These are phyloP conservation scores for Caenorhabditis afra DNA, from an alignment of 2,888 invertebrate species.

Conservation along the genomic window DNA sequence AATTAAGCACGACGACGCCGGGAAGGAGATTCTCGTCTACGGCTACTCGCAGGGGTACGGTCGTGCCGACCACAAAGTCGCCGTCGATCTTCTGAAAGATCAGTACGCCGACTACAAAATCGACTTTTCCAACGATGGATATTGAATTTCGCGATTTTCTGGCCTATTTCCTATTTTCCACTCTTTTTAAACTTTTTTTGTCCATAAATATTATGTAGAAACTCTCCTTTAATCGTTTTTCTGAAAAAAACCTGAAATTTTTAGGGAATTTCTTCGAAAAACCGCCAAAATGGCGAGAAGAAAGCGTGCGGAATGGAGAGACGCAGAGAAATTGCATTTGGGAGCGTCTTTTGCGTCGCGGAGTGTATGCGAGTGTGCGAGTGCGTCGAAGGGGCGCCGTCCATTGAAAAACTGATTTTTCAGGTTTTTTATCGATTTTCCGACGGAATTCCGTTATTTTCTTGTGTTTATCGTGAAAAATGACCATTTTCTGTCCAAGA, in stretches of 20 bases:
- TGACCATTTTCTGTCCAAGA: background rate
- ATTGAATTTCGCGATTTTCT: slow-evolving; percentile 82
- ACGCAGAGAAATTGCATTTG: slow-evolving; percentile 15
- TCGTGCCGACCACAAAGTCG: slow-evolving; percentile 89
- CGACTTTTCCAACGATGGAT: slow-evolving; percentile 90
- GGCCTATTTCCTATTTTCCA: slow-evolving; percentile 4
- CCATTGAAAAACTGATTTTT: slow-evolving; percentile 35
- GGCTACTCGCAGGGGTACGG: slow-evolving; percentile 93
- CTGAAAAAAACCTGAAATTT: background rate
- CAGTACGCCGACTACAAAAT: slow-evolving; percentile 87
- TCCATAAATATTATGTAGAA: background rate
- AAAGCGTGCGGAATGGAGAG: slow-evolving; percentile 1
- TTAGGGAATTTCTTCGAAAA: background rate
- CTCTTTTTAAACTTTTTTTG: background rate
- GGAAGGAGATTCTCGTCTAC: slow-evolving; percentile 90
- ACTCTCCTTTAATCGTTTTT: background rate
- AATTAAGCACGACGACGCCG: slow-evolving; percentile 88
- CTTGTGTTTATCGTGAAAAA: background rate
- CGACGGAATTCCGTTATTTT: slow-evolving; percentile 22
- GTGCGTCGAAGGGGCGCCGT: slow-evolving; percentile 42
- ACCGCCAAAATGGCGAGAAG: background rate
- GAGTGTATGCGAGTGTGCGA: slow-evolving; percentile 50
- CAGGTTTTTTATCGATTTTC: slow-evolving; percentile 5
- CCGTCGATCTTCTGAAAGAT: slow-evolving; percentile 87
- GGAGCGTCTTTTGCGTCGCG: slow-evolving; percentile 49